Evolutionary conservation across 2,888 invertebrate genomes (phyloP).

Genomic region (Podotricha telesiphe): DNA sequence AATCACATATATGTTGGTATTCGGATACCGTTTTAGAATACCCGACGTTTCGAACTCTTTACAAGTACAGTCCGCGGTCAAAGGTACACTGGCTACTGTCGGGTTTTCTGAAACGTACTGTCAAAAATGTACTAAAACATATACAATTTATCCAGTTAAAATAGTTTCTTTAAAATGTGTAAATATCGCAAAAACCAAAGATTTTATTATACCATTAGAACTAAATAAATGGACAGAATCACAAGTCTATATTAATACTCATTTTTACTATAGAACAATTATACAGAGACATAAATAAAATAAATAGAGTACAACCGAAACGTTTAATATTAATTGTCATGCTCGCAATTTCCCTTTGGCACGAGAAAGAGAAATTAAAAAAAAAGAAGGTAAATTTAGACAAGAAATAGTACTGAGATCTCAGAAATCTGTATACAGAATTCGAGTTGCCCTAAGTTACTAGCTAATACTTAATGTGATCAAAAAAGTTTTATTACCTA

Average conservation of each 20-base stretch:
- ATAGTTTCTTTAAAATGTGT: no score
- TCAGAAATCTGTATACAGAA: slow-evolving; percentile 76
- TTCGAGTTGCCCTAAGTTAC: slow-evolving; percentile 57
- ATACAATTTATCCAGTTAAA: no score
- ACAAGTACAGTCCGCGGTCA: no score
- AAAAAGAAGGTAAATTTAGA: slow-evolving; percentile 49
- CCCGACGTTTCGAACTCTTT: no score
- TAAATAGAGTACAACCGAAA: slow-evolving; percentile 68
- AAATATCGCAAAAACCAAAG: no score
- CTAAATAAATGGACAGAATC: slow-evolving; percentile 44
- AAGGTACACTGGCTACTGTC: no score
- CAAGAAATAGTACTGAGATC: slow-evolving; percentile 70
- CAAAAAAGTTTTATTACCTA: slow-evolving; percentile 55
- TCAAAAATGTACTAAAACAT: no score
- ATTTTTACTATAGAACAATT: slow-evolving; percentile 33
- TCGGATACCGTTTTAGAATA: no score
- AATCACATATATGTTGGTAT: no score
- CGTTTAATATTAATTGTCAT: slow-evolving; percentile 67
- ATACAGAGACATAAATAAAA: slow-evolving; percentile 61
- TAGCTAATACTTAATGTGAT: slow-evolving; percentile 59
- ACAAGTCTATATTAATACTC: slow-evolving; percentile 40
- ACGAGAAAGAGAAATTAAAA: slow-evolving; percentile 62
- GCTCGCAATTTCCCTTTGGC: slow-evolving; percentile 72
- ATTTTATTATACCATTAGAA: slow-evolving; percentile 23
- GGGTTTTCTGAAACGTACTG: no score